A percentile compares a stretch with the other conserved stretches of the same genome.
Conservation (phyloP, 2,888 invertebrate genomes). For the Aplocera efformata region DNA sequence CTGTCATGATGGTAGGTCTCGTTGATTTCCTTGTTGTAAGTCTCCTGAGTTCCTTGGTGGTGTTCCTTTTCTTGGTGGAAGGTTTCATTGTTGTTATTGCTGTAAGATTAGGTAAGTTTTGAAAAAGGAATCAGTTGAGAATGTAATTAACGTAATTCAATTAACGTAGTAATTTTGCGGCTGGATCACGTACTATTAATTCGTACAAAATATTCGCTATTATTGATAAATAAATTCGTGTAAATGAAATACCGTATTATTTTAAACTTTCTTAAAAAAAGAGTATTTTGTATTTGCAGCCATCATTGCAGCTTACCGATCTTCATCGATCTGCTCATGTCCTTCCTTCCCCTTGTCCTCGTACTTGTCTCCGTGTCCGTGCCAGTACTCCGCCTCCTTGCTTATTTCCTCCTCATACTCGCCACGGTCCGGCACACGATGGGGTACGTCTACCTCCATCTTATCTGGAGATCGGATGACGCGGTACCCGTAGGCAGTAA, state of each 20-base stretch:
- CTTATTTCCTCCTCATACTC: slow-evolving; percentile 33
- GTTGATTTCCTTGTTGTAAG: slow-evolving; percentile 35
- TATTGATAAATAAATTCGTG: no score
- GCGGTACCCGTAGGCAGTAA: slow-evolving; percentile 20
- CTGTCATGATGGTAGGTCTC: slow-evolving; percentile 36
- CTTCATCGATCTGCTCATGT: slow-evolving; percentile 29
- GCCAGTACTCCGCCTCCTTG: slow-evolving; percentile 38
- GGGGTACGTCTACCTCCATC: slow-evolving; percentile 38
- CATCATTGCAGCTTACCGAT: slow-evolving; percentile 25
- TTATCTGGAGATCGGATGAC: slow-evolving; percentile 38
- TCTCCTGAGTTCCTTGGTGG: slow-evolving; percentile 33
- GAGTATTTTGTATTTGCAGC: no score
- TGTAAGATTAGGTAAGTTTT: slow-evolving; percentile 4
- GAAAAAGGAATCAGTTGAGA: no score
- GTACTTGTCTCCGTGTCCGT: slow-evolving; percentile 31
- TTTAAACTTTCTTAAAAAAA: no score
- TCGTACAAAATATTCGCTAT: no score
- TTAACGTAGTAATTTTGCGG: no score
- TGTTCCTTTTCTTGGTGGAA: slow-evolving; percentile 39
- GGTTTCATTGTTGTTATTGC: slow-evolving; percentile 34
- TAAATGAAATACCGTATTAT: no score
- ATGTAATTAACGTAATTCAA: no score
- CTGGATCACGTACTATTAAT: no score
- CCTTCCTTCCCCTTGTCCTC: slow-evolving; percentile 28
- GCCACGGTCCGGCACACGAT: slow-evolving; percentile 25